Conservation (phyloP, 1,140 invertebrate genomes). For the Drosophila persimilis region DNA sequence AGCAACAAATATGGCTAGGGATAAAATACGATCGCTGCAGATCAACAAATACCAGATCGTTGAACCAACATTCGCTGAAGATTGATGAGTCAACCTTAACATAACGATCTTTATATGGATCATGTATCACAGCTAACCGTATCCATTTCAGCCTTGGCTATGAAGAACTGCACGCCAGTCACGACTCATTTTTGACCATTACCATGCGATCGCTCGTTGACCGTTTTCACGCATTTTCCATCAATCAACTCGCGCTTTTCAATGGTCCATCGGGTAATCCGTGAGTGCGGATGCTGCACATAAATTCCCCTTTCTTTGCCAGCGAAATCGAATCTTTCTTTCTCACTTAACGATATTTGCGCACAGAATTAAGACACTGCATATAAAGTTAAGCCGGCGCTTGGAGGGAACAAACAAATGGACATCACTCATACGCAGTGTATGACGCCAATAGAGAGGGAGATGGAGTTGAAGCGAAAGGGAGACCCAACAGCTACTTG, state of each 20-base stretch:
- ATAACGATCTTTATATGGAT: background rate
- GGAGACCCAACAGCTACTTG: slow-evolving; percentile 45
- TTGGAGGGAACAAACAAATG: slow-evolving; percentile 32
- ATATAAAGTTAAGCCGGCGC: slow-evolving; percentile 13
- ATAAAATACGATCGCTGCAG: too few relatives aligned
- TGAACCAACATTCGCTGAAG: too few relatives aligned
- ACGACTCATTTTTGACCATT: slow-evolving; percentile 13
- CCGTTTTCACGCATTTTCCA: slow-evolving; percentile 36
- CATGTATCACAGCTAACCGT: background rate
- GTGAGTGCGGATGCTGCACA: slow-evolving; percentile 38
- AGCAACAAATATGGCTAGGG: too few relatives aligned
- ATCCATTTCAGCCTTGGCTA: background rate
- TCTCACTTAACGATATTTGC: slow-evolving; percentile 20
- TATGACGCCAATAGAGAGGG: slow-evolving; percentile 35
- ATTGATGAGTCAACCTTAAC: too few relatives aligned
- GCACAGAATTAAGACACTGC: slow-evolving; percentile 35
- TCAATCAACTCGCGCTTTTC: slow-evolving; percentile 45
- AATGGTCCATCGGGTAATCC: slow-evolving; percentile 33
- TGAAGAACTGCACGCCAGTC: background rate
- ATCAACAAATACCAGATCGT: too few relatives aligned
- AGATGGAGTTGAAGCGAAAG: slow-evolving; percentile 52
- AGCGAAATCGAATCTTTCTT: slow-evolving; percentile 44
- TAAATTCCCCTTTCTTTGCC: slow-evolving; percentile 47
- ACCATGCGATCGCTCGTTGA: background rate
- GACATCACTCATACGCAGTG: slow-evolving; percentile 66